Conservation (phyloP, 2,113 vertebrate genomes). For the Otis tarda region DNA sequence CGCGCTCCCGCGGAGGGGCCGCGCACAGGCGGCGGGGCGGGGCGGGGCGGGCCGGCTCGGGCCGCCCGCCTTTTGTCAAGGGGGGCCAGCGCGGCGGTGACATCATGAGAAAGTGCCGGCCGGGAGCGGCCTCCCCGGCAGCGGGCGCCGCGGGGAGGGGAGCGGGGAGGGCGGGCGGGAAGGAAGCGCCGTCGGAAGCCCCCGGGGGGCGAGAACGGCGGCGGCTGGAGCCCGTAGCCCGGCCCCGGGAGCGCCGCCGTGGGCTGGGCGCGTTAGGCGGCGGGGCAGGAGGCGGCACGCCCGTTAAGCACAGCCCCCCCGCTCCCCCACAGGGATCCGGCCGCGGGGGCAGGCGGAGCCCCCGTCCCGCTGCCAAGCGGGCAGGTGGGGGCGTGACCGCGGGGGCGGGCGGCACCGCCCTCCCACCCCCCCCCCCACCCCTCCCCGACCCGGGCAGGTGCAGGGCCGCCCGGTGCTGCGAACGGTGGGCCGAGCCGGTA, state of each 20-base stretch:
- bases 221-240: neutral
- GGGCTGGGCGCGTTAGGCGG: neutral
- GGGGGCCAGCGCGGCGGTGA: neutral
- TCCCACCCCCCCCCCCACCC: no score
- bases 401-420: neutral
- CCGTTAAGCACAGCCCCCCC: neutral
- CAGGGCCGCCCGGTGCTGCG: neutral
- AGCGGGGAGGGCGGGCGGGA: neutral
- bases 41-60: neutral
- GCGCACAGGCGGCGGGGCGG: neutral
- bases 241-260: neutral
- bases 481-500: no score
- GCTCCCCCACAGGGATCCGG: no score
- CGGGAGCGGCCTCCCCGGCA: neutral
- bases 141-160: neutral
- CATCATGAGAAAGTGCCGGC: conserved; percentile 40
- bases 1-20: neutral
- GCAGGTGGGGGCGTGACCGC: neutral
- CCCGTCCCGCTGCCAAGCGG: neutral
- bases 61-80: neutral
- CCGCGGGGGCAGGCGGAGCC: neutral
- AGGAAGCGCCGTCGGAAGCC: neutral
- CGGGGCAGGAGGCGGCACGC: neutral
- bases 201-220: neutral
- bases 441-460: neutral